Evolutionary conservation across 2,113 vertebrate genomes (phyloP), one percentile per base, ranked within the genome.

Genomic region (Cyphomyrus plagiostoma): DNA sequence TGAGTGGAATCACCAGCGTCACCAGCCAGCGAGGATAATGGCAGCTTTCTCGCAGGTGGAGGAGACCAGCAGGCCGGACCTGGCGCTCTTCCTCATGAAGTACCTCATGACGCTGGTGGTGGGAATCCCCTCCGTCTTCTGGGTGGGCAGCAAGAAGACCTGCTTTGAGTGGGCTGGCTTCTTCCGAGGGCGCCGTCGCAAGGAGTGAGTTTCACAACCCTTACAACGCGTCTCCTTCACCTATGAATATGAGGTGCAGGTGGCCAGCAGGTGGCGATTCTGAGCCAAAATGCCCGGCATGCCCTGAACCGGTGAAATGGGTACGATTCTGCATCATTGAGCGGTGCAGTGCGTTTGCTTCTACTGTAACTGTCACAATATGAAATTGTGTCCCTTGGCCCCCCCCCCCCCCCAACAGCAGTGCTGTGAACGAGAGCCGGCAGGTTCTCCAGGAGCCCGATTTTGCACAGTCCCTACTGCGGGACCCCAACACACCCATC

Each of bases 61-160:
- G 84, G 95, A 97, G 88, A 97, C 96, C 92, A 97, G 96, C 90
- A 96, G 93, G 0, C 98, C 98, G 0, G 95, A 96, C 52, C 93
- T 98, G 93, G 97, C 97, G 46, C 93, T 99, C 90, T 98, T 99
- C 91, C 95, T 99, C 15, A 97, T 98, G 94, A 99, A 99, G 91
- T 99, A 99, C 92, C 93, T 99, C 89, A 99, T 99, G 98, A 97
- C 97, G 92, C 87, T 99, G 91, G 97, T 99, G 1, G 98, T 99
- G 17, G 98, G 98, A 70, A 97, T 99, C 89, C 98, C 98, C 1
- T 99, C 98, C 0, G 96, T 99, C 85, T 99, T 99, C 95, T 99
- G 98, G 98, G 98, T 99, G 88, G 98, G 98, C 90, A 99, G 98
- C 93, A 99, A 99, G 94, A 99, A 99, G 94, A 99, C 98, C 62